A percentile compares a stretch with the other conserved stretches of the same genome.
Conservation (phyloP, 1,140 invertebrate genomes). For the Onthophagus taurus region DNA sequence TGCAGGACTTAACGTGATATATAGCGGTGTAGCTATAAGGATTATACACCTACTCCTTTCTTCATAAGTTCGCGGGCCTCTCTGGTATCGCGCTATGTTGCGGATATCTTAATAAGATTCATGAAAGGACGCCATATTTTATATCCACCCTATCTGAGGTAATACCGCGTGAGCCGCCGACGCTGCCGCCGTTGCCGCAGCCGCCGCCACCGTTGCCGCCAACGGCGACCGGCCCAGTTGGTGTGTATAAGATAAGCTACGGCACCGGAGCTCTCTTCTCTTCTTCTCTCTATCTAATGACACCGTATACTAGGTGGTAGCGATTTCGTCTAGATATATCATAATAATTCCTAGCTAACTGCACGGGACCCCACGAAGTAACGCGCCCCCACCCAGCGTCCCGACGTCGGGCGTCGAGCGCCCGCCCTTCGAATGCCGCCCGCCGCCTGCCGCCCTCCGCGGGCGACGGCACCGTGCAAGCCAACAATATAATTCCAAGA, state of each 20-base stretch:
- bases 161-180: constrained; percentile 28
- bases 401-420: no score
- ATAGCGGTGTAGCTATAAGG: constrained; percentile 40
- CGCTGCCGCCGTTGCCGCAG: no score
- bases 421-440: no score
- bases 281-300: constrained; percentile 23
- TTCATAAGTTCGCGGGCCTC: constrained; percentile 37
- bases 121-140: constrained; percentile 61
- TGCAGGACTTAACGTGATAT: constrained; percentile 40
- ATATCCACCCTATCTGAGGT: constrained; percentile 44
- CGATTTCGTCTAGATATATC: constrained; percentile 44
- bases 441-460: no score
- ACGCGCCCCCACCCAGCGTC: no score
- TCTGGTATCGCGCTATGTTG: constrained; percentile 37
- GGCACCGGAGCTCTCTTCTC: constrained; percentile 12
- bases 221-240: constrained; percentile 22
- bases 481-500: constrained; percentile 52
- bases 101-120: constrained; percentile 63
- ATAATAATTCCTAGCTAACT: constrained; percentile 44
- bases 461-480: constrained; percentile 39
- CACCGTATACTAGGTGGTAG: constrained; percentile 21
- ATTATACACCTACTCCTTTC: constrained; percentile 42
- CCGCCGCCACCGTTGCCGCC: no score
- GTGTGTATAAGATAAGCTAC: constrained; percentile 27
- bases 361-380: constrained; percentile 31